Percentiles rank a stretch among this genome's conserved stretches.
Evolutionary conservation across 2,797 vertebrate genomes (phyloP).

Genomic region (Psittacula echo): DNA sequence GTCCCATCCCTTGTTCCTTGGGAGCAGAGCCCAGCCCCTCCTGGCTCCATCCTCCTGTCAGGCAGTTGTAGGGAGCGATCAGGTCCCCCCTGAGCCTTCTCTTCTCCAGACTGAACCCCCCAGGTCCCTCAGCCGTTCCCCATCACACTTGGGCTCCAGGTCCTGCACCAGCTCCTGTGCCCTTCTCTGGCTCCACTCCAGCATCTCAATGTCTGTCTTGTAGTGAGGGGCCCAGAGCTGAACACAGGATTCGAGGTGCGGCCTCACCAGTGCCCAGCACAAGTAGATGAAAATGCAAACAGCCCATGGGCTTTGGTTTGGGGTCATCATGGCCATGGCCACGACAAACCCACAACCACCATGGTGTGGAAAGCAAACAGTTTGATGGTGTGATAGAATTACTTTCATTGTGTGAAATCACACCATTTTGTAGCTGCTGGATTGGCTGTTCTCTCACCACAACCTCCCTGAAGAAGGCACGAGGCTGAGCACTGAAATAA

Average conservation of each 20-base stretch:
- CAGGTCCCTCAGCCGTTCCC: too few species aligned
- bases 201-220: background rate
- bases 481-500: background rate
- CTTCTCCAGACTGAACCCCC: too few species aligned
- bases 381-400: fast-evolving
- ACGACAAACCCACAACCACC: fast-evolving
- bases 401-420: fast-evolving
- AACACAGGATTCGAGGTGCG: background rate
- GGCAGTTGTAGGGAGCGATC: too few species aligned
- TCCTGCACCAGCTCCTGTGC: too few species aligned
- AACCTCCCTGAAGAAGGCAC: fast-evolving
- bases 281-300: background rate
- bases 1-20: too few species aligned
- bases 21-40: too few species aligned
- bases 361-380: background rate
- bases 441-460: fast-evolving
- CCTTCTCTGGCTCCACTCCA: background rate
- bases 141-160: too few species aligned
- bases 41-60: too few species aligned
- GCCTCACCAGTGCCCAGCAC: background rate
- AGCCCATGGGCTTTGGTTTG: background rate
- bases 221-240: background rate
- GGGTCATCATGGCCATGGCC: fast-evolving
- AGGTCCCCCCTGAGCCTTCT: too few species aligned
- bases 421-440: fast-evolving